These are phyloP conservation scores for Donacobius atricapilla DNA, from an alignment of 2,113 vertebrate species.

Conservation along the genomic window DNA sequence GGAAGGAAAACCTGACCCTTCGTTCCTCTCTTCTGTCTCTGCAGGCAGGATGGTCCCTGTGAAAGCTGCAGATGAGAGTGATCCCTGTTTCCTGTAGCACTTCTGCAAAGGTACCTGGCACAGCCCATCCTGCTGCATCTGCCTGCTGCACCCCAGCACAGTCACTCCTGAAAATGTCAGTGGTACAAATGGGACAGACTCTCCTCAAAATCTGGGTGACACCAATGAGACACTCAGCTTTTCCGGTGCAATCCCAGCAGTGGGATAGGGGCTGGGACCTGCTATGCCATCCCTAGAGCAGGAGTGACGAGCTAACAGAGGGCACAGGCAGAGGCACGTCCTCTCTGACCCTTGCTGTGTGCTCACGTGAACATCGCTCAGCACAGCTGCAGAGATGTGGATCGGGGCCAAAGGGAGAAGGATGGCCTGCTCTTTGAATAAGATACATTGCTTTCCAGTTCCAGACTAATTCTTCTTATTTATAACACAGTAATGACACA, in stretches of 20 bases:
- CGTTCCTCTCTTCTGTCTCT: background rate
- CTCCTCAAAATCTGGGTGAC: background rate
- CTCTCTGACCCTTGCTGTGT: background rate
- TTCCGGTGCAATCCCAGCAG: background rate
- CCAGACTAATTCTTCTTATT: background rate
- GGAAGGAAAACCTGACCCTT: background rate
- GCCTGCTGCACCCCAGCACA: background rate
- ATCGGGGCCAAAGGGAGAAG: background rate
- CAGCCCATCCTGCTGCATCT: accelerated
- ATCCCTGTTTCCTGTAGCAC: background rate
- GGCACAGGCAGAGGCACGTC: accelerated
- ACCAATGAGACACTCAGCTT: background rate
- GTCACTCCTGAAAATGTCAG: background rate
- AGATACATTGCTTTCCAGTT: background rate
- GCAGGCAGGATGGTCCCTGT: background rate
- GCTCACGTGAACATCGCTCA: accelerated
- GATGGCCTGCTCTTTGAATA: background rate
- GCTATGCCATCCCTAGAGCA: accelerated
- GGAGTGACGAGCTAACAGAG: background rate
- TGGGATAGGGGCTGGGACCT: background rate
- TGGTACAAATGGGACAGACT: background rate
- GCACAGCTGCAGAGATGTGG: background rate
- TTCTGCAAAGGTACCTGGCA: background rate
- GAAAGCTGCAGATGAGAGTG: background rate
- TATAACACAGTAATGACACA: background rate